Evolutionary conservation across 2,113 vertebrate species (phyloP).

Genomic region (Carettochelys insculpta): DNA sequence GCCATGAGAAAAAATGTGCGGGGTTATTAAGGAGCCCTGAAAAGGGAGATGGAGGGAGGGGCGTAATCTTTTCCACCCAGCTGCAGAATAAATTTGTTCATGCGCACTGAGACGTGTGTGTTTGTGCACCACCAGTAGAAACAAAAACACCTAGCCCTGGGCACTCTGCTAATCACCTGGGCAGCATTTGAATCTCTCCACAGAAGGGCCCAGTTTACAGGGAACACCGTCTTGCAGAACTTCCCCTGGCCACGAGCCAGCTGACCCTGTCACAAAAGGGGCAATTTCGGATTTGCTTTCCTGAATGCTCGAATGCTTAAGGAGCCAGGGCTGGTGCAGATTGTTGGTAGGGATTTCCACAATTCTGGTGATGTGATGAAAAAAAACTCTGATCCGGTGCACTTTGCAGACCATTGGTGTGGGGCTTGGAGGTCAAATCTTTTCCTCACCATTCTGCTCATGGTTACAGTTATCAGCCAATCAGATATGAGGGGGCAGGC

Average conservation of each 20-base stretch:
- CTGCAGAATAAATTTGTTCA: no score
- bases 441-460: not conserved
- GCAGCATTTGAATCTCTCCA: no score
- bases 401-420: not conserved
- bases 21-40: not conserved
- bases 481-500: not conserved
- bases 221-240: no score
- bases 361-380: no score
- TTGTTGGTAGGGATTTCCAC: not conserved
- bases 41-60: not conserved
- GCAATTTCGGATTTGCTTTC: not conserved
- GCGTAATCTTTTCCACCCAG: no score
- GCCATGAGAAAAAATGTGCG: not conserved
- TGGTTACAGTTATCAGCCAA: not conserved
- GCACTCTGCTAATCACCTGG: no score
- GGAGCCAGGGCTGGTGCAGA: not conserved
- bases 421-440: not conserved
- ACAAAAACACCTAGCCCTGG: no score
- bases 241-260: not conserved
- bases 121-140: no score
- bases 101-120: no score
- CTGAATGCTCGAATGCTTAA: not conserved
- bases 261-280: not conserved
- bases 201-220: no score
- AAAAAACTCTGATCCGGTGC: not conserved